Evolutionary conservation across 2,797 vertebrate species (phyloP), one percentile per base, ranked within the genome.

Genomic region (Aphelocoma californica): DNA sequence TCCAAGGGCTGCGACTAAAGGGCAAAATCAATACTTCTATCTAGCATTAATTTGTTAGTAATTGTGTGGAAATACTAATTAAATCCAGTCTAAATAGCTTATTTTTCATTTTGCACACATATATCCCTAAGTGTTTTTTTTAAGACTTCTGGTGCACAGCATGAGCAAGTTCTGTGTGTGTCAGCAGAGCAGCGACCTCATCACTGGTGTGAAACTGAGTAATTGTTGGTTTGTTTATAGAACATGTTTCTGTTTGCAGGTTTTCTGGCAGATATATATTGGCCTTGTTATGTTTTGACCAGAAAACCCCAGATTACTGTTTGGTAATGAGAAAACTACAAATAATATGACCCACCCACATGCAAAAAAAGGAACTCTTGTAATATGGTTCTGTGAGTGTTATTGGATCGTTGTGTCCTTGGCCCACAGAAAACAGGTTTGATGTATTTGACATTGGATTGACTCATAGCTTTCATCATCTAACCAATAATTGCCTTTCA

Each of bases 111-210:
- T 82, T 65, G 32, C 14, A 70, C 28, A 8, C 5, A 10, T 3
- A 4, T 31, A 24, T n/a, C 12, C 40, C 21, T 20, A 16, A 8
- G 26, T 70, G 13, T 15, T 23, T 69, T 69, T 80, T 83, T 29
- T 10, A 50, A 54, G 61, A 3, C 36, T 88, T 66, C 6, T 77
- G 80, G 88, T 86, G 65, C 84, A 69, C 48, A 57, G 69, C 20
- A 31, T 83, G 81, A 78, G 81, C 65, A 67, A 75, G 83, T 79
- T 94, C 42, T 95, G 92, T 95, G 94, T 73, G 57, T 53, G 69
- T 65, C 86, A 79, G 81, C 71, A 84, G 77, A 88, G 73, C 58
- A 65, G 25, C 0, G 1, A 36, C 62, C 70, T 88, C 73, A 8
- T 45, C 54, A 12, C 26, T 28, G 32, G 10, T 48, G n/a, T 84